Percentiles rank a stretch among this genome's conserved stretches.
phyloP scores from a whole-genome alignment of 64 coral and sea anemone species.

The Montipora capricornis region DNA sequence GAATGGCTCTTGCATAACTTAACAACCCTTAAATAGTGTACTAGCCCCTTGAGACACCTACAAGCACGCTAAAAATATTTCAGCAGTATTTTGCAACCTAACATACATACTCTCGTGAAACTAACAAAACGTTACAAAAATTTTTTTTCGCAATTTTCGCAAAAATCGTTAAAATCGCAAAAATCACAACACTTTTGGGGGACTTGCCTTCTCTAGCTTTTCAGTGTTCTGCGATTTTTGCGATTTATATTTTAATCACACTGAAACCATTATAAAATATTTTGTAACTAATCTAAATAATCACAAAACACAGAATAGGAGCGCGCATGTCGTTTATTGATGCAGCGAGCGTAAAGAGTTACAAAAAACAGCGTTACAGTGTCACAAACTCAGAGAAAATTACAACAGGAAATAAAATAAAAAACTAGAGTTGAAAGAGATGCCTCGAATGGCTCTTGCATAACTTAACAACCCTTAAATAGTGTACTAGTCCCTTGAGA shows the following conservation, averaged over 20 bases:
- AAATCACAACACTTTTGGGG: too few relatives aligned
- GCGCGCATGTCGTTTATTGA: conserved; percentile 42
- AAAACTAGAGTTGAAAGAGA: conserved; percentile 38
- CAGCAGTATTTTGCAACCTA: not conserved
- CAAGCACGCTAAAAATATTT: not conserved
- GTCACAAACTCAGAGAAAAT: conserved; percentile 14
- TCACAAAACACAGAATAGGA: conserved; percentile 37
- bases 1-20: conserved; percentile 42
- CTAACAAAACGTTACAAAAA: too few relatives aligned
- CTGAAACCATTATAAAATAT: conserved; percentile 56
- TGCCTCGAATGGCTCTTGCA: conserved; percentile 41
- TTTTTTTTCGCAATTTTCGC: too few relatives aligned
- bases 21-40: conserved; percentile 36
- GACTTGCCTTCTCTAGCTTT: too few relatives aligned
- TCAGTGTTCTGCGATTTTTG: too few relatives aligned
- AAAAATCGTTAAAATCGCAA: too few relatives aligned
- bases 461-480: not conserved
- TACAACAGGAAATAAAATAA: conserved; percentile 10
- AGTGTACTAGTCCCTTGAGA: too few relatives aligned
- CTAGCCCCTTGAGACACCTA: conserved; percentile 34
- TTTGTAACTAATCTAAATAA: conserved; percentile 50
- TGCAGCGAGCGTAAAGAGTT: conserved; percentile 18
- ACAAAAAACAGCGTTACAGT: conserved; percentile 11
- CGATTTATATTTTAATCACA: conserved; percentile 32
- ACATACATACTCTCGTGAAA: too few relatives aligned